These are phyloP conservation scores for Leuciscus waleckii DNA, from an alignment of 2,797 vertebrate genomes.

Conservation along the genomic window DNA sequence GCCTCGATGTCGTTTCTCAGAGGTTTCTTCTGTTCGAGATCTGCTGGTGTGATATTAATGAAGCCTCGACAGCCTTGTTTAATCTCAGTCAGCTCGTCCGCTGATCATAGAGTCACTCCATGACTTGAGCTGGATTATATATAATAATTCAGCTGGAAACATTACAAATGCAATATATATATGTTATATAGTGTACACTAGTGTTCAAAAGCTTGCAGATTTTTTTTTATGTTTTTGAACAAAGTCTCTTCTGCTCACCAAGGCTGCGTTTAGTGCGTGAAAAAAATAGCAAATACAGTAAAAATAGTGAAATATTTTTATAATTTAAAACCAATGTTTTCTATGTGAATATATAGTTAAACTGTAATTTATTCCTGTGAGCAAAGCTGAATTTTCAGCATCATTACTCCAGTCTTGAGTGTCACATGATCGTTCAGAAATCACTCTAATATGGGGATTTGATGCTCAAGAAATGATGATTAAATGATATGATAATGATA, in stretches of 20 bases:
- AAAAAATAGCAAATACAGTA: background rate
- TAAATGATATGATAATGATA: too few relatives aligned
- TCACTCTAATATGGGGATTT: background rate
- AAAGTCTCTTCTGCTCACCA: background rate
- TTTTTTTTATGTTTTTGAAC: background rate
- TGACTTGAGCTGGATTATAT: too few relatives aligned
- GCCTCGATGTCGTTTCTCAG: background rate
- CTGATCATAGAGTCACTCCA: too few relatives aligned
- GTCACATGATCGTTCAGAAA: background rate
- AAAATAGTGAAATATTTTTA: background rate
- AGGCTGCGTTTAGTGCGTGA: background rate
- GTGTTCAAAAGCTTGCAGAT: background rate
- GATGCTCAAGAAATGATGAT: background rate
- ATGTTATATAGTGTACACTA: background rate
- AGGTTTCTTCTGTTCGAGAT: background rate
- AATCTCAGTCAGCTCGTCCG: too few relatives aligned
- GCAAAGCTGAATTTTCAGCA: background rate
- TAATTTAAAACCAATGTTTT: rapidly evolving
- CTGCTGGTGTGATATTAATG: background rate
- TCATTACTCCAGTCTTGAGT: background rate
- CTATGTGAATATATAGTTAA: background rate
- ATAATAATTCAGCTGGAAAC: too few relatives aligned
- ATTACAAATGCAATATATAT: too few relatives aligned
- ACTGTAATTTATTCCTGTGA: background rate
- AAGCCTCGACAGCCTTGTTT: background rate